Conservation (phyloP, 2,113 vertebrate genomes). For the Nannobrachium achirus region DNA sequence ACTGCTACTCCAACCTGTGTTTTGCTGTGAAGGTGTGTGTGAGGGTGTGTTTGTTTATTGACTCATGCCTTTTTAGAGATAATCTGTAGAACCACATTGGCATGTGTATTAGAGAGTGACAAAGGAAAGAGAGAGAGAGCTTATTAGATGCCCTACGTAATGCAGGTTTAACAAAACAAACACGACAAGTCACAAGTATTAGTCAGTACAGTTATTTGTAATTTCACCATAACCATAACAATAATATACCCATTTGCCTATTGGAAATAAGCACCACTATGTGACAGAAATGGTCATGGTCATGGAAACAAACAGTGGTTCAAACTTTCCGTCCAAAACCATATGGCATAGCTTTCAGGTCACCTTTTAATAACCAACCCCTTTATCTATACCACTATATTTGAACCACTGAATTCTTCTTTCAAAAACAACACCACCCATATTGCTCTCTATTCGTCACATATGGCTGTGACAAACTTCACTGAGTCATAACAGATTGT, state of each 20-base stretch:
- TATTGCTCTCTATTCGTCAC: slow-evolving; percentile 31
- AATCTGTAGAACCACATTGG: slow-evolving; percentile 25
- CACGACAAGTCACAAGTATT: slow-evolving; percentile 20
- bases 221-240: too few relatives aligned
- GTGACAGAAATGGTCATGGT: too few relatives aligned
- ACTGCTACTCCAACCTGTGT: slow-evolving; percentile 24
- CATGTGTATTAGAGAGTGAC: slow-evolving; percentile 16
- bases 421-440: neutral
- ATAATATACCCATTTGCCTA: too few relatives aligned
- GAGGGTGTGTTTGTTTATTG: slow-evolving; percentile 12
- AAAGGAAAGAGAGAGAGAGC: slow-evolving; percentile 2
- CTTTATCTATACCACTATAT: too few relatives aligned
- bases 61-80: neutral
- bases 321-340: too few relatives aligned
- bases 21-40: neutral
- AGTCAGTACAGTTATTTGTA: too few relatives aligned
- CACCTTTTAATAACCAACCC: too few relatives aligned
- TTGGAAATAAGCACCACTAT: too few relatives aligned
- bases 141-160: slow-evolving; percentile 22
- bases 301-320: too few relatives aligned
- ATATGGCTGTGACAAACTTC: slow-evolving; percentile 60
- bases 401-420: neutral
- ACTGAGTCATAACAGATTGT: slow-evolving; percentile 69
- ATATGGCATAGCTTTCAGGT: too few relatives aligned
- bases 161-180: slow-evolving; percentile 17